Evolutionary conservation across 2,113 vertebrate genomes (phyloP).

Genomic region (Oxyruncus cristatus): DNA sequence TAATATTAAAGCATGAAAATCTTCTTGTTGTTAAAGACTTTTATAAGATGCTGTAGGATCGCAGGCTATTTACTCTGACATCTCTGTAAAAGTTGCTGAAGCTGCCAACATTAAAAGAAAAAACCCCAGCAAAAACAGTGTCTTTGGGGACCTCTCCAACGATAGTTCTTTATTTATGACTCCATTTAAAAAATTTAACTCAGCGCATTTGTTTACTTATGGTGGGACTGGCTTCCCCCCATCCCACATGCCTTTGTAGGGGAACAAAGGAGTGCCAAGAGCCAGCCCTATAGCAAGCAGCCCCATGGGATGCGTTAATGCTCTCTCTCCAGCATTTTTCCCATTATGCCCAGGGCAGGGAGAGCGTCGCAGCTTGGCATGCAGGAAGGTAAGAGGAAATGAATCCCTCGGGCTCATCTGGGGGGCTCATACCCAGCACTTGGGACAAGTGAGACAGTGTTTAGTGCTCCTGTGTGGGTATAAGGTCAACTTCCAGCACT

Average conservation of each 20-base stretch:
- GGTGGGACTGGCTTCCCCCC: not conserved
- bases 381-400: not conserved
- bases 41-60: conserved; percentile 20
- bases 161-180: conserved; percentile 49
- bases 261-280: conserved; percentile 18
- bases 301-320: not conserved
- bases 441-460: not conserved
- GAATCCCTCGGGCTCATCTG: not conserved
- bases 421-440: not conserved
- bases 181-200: conserved; percentile 46
- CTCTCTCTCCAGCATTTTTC: not conserved
- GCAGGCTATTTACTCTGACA: conserved; percentile 50
- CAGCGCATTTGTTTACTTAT: conserved; percentile 12
- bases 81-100: conserved; percentile 38
- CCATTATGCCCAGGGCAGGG: not conserved
- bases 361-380: not conserved
- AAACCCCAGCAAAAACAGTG: not conserved
- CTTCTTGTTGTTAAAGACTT: conserved; percentile 9
- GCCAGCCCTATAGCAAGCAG: not conserved
- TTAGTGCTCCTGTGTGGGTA: not conserved
- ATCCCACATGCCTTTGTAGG: not conserved
- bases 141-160: conserved; percentile 35
- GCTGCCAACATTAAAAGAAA: conserved; percentile 27
- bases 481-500: not conserved
- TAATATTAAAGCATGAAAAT: conserved; percentile 36